phyloP scores from a whole-genome alignment of 1,140 invertebrate genomes.

The Micrasema longulum region DNA sequence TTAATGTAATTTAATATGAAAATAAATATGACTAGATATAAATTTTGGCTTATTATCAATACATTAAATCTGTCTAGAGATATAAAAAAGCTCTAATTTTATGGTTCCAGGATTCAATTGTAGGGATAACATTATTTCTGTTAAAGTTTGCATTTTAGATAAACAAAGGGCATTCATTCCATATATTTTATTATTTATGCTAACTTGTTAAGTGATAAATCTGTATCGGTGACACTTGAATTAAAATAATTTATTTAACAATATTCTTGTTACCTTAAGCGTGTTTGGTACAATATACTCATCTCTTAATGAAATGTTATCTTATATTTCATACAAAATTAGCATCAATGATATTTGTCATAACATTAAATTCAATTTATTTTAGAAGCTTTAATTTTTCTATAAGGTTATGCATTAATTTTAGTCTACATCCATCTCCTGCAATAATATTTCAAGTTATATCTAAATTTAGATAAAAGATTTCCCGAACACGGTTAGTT shows the following conservation, averaged over 20 bases:
- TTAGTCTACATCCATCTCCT: constrained; percentile 54
- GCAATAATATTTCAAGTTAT: constrained; percentile 65
- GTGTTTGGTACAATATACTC: constrained; percentile 50
- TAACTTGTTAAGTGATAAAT: constrained; percentile 50
- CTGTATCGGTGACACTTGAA: constrained; percentile 29
- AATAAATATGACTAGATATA: constrained; percentile 56
- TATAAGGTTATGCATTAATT: constrained; percentile 56
- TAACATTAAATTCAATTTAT: constrained; percentile 55
- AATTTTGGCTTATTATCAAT: constrained; percentile 55
- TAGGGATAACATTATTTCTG: constrained; percentile 50
- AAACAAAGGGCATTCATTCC: constrained; percentile 48
- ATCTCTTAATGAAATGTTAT: constrained; percentile 49
- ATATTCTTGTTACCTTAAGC: constrained; percentile 40
- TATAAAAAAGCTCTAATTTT: constrained; percentile 56
- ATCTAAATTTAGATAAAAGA: constrained; percentile 55
- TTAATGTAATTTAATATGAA: constrained; percentile 55
- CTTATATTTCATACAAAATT: constrained; percentile 56
- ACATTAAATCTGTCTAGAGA: constrained; percentile 56
- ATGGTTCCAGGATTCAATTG: constrained; percentile 54
- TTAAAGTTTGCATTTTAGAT: constrained; percentile 45
- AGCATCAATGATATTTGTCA: constrained; percentile 56
- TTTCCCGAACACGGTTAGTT: constrained; percentile 37
- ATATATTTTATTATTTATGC: constrained; percentile 44
- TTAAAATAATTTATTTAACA: constrained; percentile 40
- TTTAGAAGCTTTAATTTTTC: constrained; percentile 55